These are phyloP conservation scores for Amphiprion ocellaris DNA, from an alignment of 2,113 vertebrate species.

Conservation along the genomic window DNA sequence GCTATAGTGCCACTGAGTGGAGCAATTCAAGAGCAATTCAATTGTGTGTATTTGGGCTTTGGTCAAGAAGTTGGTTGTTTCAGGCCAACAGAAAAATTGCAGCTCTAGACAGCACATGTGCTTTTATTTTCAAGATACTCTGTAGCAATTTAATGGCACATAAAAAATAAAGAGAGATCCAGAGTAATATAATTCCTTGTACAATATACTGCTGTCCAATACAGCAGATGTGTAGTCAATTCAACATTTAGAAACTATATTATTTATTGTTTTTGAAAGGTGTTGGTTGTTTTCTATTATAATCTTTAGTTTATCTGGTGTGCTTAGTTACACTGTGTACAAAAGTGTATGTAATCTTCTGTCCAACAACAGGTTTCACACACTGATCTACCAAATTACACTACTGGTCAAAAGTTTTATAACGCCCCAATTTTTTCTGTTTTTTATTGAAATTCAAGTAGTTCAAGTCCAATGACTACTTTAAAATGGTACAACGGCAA, in stretches of 20 bases:
- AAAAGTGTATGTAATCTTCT: too few species aligned
- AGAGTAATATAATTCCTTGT: not conserved
- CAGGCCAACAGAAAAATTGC: conserved; percentile 4
- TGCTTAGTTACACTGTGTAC: too few species aligned
- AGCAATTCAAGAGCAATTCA: conserved; percentile 24
- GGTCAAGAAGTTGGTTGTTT: conserved; percentile 32
- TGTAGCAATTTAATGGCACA: conserved; percentile 5
- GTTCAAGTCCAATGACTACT: too few species aligned
- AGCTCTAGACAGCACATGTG: not conserved
- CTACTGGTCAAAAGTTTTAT: too few species aligned
- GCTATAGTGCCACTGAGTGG: conserved; percentile 9
- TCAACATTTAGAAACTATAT: not conserved
- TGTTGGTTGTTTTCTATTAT: not conserved
- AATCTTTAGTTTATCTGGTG: not conserved
- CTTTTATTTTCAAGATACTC: conserved; percentile 3
- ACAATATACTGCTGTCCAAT: not conserved
- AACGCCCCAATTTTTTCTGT: too few species aligned
- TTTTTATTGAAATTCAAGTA: too few species aligned
- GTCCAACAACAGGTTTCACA: not conserved
- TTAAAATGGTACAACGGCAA: too few species aligned
- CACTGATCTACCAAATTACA: not conserved
- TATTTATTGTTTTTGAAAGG: not conserved
- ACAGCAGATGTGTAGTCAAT: not conserved
- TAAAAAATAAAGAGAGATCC: not conserved
- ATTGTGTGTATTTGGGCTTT: conserved; percentile 39